Evolutionary conservation across 2,888 invertebrate species (phyloP).

Genomic region (Platycheirus albimanus): DNA sequence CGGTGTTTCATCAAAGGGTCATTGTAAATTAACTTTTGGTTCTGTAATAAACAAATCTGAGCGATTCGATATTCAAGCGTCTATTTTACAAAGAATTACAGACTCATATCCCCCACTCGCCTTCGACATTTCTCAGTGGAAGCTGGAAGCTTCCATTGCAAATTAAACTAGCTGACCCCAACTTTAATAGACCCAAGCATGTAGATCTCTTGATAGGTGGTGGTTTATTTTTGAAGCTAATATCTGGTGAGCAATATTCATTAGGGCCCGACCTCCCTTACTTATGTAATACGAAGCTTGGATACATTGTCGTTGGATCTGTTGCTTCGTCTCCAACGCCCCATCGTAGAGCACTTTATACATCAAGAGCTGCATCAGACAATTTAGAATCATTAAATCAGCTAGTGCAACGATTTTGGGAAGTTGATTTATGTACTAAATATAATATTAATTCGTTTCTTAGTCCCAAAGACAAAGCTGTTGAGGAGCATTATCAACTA

Average conservation of each 20-base stretch:
- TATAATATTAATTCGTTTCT: not conserved
- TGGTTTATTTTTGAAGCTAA: slow-evolving; percentile 11
- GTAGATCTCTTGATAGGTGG: not conserved
- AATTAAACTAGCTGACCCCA: not conserved
- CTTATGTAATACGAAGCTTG: not conserved
- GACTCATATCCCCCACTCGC: slow-evolving; percentile 1
- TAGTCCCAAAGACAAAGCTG: slow-evolving; percentile 2
- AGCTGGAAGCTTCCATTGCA: too few species aligned
- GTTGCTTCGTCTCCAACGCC: slow-evolving; percentile 5
- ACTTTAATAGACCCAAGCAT: slow-evolving; percentile 9
- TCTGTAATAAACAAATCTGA: not conserved
- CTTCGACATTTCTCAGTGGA: not conserved
- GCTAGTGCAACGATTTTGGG: not conserved
- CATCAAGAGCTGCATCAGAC: not conserved
- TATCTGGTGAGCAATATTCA: slow-evolving; percentile 12
- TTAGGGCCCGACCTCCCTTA: slow-evolving; percentile 13
- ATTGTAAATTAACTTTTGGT: slow-evolving; percentile 20
- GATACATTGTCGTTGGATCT: not conserved
- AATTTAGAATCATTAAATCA: not conserved
- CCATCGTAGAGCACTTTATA: not conserved
- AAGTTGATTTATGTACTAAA: not conserved
- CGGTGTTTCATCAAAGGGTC: not conserved
- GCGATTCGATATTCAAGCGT: not conserved
- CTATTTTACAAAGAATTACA: slow-evolving; percentile 7
- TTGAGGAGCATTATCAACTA: not conserved